Conservation (phyloP, 2,797 vertebrate genomes). For the Bothrops alternatus region DNA sequence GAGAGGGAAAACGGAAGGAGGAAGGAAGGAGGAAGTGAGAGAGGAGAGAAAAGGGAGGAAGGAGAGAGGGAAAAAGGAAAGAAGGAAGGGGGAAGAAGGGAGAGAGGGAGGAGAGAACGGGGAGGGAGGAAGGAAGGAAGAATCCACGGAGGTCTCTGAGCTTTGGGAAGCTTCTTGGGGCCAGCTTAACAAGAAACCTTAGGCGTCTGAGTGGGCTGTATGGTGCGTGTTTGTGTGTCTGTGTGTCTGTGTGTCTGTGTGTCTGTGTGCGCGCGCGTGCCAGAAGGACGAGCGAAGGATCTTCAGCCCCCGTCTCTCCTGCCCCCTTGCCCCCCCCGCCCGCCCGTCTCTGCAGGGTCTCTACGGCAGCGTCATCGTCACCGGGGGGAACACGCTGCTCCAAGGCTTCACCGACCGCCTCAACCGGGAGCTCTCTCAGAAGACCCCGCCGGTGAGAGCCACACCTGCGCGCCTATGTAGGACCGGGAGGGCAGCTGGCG, state of each 20-base stretch:
- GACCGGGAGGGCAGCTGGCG: no score
- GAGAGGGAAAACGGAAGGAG: no score
- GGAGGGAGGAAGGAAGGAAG: not conserved
- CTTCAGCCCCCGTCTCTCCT: not conserved
- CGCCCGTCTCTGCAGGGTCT: slow-evolving; percentile 76
- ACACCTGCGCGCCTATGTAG: fast-evolving
- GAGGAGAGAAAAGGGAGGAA: not conserved
- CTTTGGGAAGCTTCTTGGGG: not conserved
- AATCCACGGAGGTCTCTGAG: not conserved
- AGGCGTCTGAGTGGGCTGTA: not conserved
- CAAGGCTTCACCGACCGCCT: slow-evolving; percentile 96
- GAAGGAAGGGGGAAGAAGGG: no score
- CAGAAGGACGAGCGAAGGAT: no score
- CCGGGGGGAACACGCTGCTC: slow-evolving; percentile 94
- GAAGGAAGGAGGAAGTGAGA: not conserved
- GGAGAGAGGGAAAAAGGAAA: not conserved
- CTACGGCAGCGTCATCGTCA: slow-evolving; percentile 95
- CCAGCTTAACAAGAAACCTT: not conserved
- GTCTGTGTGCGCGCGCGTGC: fast-evolving
- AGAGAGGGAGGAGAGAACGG: no score
- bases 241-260: no score
- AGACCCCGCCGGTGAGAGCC: slow-evolving; percentile 90
- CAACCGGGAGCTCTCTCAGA: slow-evolving; percentile 96
- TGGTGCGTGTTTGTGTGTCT: fast-evolving
- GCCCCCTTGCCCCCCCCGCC: not conserved